phyloP scores from a whole-genome alignment of 2,113 vertebrate genomes.

The Chinchilla lanigera region DNA sequence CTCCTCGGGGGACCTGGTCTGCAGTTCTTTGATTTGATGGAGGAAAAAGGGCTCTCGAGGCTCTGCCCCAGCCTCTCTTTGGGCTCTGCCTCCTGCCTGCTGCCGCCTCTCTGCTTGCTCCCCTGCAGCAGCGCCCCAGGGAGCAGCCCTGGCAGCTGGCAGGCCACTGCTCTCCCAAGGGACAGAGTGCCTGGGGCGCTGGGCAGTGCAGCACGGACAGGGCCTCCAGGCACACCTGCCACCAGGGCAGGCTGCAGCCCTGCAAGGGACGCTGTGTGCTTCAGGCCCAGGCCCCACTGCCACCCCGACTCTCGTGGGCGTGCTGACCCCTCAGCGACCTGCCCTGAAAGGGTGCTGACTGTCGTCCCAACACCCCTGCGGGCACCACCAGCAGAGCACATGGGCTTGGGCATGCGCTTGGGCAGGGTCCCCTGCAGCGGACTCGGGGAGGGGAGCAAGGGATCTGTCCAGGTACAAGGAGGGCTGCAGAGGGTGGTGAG shows the following conservation, averaged over 20 bases:
- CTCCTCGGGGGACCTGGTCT: not conserved
- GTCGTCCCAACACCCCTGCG: not conserved
- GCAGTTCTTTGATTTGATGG: not conserved
- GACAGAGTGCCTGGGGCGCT: not conserved
- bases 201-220: too few species aligned
- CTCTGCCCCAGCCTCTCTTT: too few species aligned
- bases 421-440: not conserved
- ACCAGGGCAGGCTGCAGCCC: not conserved
- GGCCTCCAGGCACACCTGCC: not conserved
- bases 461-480: not conserved
- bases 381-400: not conserved
- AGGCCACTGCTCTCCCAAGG: not conserved
- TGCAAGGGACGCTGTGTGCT: not conserved
- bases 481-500: not conserved
- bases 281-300: not conserved
- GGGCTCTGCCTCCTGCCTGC: not conserved
- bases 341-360: not conserved
- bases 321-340: not conserved
- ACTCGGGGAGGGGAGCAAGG: not conserved
- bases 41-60: too few species aligned
- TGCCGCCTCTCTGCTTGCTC: not conserved
- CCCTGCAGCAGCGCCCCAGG: too few species aligned
- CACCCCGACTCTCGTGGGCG: not conserved
- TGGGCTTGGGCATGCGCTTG: not conserved
- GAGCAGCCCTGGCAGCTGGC: not conserved